Evolutionary conservation across 2,797 vertebrate genomes (phyloP).

Genomic region (Apogon hyalosoma): DNA sequence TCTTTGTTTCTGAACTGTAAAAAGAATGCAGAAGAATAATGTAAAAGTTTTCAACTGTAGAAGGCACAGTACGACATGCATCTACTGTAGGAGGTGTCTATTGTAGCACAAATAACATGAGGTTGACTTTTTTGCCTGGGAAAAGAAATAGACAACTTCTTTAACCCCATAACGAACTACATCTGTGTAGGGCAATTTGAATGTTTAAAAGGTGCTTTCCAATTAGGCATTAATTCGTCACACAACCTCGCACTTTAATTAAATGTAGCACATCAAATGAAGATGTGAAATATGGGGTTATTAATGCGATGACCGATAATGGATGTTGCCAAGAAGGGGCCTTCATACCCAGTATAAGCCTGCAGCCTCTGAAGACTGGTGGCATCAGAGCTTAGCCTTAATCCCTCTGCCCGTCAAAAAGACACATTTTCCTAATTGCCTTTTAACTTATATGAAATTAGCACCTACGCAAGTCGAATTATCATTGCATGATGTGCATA

Average conservation of each 20-base stretch:
- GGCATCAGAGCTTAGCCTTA: slow-evolving; percentile 80
- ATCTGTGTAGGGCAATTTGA: slow-evolving; percentile 58
- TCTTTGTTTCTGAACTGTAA: slow-evolving; percentile 3
- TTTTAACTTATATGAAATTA: slow-evolving; percentile 86
- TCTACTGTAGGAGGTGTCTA: not conserved
- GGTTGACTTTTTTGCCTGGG: slow-evolving; percentile 14
- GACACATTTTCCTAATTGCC: slow-evolving; percentile 85
- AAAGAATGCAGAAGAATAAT: not conserved
- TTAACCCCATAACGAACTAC: slow-evolving; percentile 57
- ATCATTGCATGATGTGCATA: slow-evolving; percentile 73
- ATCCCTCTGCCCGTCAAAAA: slow-evolving; percentile 82
- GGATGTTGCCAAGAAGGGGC: slow-evolving; percentile 66
- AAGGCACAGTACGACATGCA: not conserved
- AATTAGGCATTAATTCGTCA: slow-evolving; percentile 84
- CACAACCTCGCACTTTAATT: slow-evolving; percentile 84
- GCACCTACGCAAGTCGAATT: slow-evolving; percentile 79
- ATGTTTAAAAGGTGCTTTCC: slow-evolving; percentile 80
- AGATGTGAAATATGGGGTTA: slow-evolving; percentile 83
- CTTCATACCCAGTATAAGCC: slow-evolving; percentile 59
- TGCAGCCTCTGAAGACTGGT: slow-evolving; percentile 66
- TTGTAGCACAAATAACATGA: slow-evolving; percentile 7
- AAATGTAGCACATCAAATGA: slow-evolving; percentile 83
- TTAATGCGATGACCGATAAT: slow-evolving; percentile 88
- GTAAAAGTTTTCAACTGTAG: not conserved
- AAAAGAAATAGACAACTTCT: slow-evolving; percentile 40